phyloP scores from a whole-genome alignment of 92 coral and sea anemone species.

The Palythoa heliodiscus region DNA sequence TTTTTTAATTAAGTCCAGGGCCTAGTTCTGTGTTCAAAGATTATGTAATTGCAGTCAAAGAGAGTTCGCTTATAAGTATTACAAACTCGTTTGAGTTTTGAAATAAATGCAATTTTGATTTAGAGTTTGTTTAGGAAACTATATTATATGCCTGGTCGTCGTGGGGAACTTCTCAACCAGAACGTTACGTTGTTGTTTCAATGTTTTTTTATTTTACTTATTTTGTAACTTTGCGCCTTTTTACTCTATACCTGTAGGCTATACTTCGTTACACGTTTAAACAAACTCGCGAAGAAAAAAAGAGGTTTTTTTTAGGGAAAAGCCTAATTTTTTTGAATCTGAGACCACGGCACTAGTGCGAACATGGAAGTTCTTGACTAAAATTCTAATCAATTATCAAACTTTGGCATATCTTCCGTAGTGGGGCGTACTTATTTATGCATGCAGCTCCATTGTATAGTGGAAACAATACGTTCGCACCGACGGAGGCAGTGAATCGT shows the following conservation, averaged over 20 bases:
- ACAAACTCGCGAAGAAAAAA: neutral
- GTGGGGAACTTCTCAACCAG: neutral
- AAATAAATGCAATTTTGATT: neutral
- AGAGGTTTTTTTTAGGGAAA: neutral
- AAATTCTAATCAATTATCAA: neutral
- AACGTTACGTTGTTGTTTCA: neutral
- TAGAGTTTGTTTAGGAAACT: constrained; percentile 17
- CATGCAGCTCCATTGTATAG: too few relatives aligned
- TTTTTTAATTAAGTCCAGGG: neutral
- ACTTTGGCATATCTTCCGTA: too few relatives aligned
- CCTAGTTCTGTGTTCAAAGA: neutral
- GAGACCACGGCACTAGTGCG: neutral
- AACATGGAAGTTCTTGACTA: too few relatives aligned
- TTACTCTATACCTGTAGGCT: too few relatives aligned
- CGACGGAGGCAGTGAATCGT: too few relatives aligned
- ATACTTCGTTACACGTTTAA: neutral
- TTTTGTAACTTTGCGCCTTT: neutral
- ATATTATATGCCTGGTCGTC: too few relatives aligned
- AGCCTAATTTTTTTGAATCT: neutral
- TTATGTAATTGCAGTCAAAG: neutral
- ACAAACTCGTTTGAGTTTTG: neutral
- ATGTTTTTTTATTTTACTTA: neutral
- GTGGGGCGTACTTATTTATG: too few relatives aligned
- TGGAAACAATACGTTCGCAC: too few relatives aligned
- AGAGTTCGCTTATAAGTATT: neutral